Evolutionary conservation across 2,113 vertebrate genomes (phyloP).

Genomic region (Raja brachyura): DNA sequence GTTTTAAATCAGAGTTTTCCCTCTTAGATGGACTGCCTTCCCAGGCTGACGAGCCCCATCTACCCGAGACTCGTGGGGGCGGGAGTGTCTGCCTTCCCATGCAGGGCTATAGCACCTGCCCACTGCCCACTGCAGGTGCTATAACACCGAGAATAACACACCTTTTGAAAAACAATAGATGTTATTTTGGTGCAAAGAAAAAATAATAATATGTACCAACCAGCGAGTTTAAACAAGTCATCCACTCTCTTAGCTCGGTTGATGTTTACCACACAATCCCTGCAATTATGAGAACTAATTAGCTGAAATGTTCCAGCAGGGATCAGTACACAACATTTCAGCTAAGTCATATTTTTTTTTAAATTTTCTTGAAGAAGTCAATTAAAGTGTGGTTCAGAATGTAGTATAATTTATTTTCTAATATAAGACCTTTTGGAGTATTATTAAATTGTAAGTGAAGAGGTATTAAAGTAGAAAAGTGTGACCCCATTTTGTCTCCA

Average conservation of each 20-base stretch:
- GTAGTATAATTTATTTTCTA: not conserved
- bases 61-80: too few species aligned
- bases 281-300: not conserved
- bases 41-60: too few species aligned
- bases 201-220: not conserved
- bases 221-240: not conserved
- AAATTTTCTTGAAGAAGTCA: not conserved
- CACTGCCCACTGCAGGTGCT: too few species aligned
- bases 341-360: not conserved
- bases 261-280: not conserved
- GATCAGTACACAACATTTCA: not conserved
- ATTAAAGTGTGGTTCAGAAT: not conserved
- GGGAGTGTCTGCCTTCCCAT: too few species aligned
- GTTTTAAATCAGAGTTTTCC: too few species aligned
- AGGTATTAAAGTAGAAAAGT: not conserved
- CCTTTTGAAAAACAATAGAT: not conserved
- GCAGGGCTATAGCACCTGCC: too few species aligned
- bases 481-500: conserved; percentile 33
- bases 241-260: not conserved
- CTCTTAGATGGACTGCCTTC: too few species aligned
- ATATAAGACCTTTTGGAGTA: not conserved
- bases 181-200: not conserved
- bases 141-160: too few species aligned
- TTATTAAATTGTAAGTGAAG: not conserved
- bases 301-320: not conserved